A percentile compares a stretch with the other conserved stretches of the same genome.
Evolutionary conservation across 2,888 invertebrate genomes (phyloP).

Genomic region (Dastarcus helophoroides): DNA sequence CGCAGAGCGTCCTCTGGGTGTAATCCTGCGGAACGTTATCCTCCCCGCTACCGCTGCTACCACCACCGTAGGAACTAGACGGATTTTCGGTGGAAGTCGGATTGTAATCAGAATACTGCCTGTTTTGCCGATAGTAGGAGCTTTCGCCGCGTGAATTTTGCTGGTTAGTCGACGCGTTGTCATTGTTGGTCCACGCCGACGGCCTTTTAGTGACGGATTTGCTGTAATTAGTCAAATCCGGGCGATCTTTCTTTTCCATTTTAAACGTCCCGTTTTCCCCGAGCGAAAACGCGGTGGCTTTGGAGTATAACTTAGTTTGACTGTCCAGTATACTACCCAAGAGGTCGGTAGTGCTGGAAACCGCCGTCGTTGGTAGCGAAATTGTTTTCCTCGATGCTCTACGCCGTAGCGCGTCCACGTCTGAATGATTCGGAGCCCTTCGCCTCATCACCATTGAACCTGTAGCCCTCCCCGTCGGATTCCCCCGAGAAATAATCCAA

Average conservation of each 20-base stretch:
- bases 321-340: slow-evolving; percentile 57
- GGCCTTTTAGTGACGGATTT: slow-evolving; percentile 6
- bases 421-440: slow-evolving; percentile 38
- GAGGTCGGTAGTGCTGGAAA: slow-evolving; percentile 45
- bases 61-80: not conserved
- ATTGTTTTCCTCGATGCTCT: slow-evolving; percentile 40
- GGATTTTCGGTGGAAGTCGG: slow-evolving; percentile 7
- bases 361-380: slow-evolving; percentile 28
- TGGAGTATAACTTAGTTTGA: slow-evolving; percentile 60
- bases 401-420: slow-evolving; percentile 27
- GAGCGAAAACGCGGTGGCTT: slow-evolving; percentile 45
- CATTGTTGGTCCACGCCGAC: slow-evolving; percentile 25
- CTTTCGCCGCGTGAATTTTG: not conserved
- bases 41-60: slow-evolving; percentile 10
- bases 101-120: slow-evolving; percentile 6
- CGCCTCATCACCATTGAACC: slow-evolving; percentile 35
- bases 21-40: slow-evolving; percentile 25
- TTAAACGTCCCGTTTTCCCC: slow-evolving; percentile 52
- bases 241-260: slow-evolving; percentile 31
- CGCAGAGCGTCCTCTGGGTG: slow-evolving; percentile 23
- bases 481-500: slow-evolving; percentile 54
- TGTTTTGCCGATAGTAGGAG: too few species aligned
- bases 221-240: slow-evolving; percentile 5
- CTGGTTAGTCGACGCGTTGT: slow-evolving; percentile 6
- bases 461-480: slow-evolving; percentile 12